phyloP scores from a whole-genome alignment of 2,113 vertebrate genomes.

The Otis tarda region DNA sequence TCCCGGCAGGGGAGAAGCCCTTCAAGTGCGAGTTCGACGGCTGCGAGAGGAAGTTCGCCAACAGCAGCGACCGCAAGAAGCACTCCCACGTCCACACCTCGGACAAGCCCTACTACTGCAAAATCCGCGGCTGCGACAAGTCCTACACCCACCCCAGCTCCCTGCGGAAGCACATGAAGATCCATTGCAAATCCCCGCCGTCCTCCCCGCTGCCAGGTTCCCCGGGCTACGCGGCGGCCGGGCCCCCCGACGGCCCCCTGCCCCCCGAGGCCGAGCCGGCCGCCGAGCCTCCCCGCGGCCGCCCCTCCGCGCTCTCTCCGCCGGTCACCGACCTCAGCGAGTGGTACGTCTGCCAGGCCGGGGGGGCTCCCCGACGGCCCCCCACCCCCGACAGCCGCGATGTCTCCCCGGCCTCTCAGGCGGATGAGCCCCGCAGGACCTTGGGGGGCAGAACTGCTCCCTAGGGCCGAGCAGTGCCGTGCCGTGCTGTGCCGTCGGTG shows the following conservation, averaged over 20 bases:
- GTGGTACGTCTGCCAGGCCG: slow-evolving; percentile 96
- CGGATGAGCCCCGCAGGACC: slow-evolving; percentile 87
- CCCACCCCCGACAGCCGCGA: slow-evolving; percentile 89
- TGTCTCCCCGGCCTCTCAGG: slow-evolving; percentile 88
- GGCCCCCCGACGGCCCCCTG: slow-evolving; percentile 78
- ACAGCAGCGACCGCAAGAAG: slow-evolving; percentile 97
- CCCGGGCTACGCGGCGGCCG: slow-evolving; percentile 80
- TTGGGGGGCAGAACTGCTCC: slow-evolving; percentile 89
- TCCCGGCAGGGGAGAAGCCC: slow-evolving; percentile 90
- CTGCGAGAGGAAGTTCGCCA: slow-evolving; percentile 97
- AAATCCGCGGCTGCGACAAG: slow-evolving; percentile 94
- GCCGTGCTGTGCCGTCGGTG: neutral
- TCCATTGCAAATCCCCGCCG: slow-evolving; percentile 96
- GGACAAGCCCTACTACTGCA: slow-evolving; percentile 98
- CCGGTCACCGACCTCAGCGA: slow-evolving; percentile 97
- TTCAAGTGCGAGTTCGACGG: slow-evolving; percentile 98
- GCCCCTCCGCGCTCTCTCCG: slow-evolving; percentile 84
- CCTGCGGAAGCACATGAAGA: slow-evolving; percentile 96
- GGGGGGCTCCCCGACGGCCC: slow-evolving; percentile 84
- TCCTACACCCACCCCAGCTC: slow-evolving; percentile 98
- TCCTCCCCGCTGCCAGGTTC: slow-evolving; percentile 78
- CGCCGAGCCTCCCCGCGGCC: slow-evolving; percentile 80
- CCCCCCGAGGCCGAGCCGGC: slow-evolving; percentile 80
- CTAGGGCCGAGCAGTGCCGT: slow-evolving; percentile 56
- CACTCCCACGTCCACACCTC: slow-evolving; percentile 96